These are phyloP conservation scores for Anthophora plumipes DNA, from an alignment of 2,888 invertebrate genomes.

Conservation along the genomic window DNA sequence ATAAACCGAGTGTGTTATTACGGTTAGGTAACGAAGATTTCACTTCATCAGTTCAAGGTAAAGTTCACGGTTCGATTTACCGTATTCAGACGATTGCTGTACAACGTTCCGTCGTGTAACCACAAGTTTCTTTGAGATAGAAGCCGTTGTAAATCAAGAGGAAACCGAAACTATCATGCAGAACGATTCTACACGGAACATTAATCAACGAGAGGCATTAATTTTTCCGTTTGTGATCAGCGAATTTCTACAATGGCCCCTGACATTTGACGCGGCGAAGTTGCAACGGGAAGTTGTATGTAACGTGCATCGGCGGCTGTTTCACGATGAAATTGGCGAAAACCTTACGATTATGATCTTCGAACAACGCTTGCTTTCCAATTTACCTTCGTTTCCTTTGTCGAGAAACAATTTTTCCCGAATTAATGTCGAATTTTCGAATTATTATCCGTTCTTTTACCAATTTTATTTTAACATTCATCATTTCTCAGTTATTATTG, in stretches of 20 bases:
- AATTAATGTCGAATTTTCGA: no score
- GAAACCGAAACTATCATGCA: no score
- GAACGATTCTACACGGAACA: background rate
- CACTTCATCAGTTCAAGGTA: background rate
- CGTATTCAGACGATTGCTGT: background rate
- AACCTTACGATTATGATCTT: background rate
- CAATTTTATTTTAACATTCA: no score
- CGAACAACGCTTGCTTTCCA: background rate
- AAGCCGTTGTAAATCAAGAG: background rate
- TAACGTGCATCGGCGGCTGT: conserved; percentile 2
- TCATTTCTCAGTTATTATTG: no score
- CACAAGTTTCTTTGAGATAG: background rate
- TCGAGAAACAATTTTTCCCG: background rate
- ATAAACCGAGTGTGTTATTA: background rate
- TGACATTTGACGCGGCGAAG: conserved; percentile 33
- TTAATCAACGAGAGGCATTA: conserved; percentile 16
- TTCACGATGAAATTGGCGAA: background rate
- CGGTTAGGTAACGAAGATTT: conserved; percentile 10
- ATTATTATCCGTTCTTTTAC: no score
- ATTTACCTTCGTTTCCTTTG: background rate
- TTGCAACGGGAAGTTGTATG: background rate
- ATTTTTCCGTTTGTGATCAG: conserved; percentile 10
- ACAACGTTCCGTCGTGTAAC: background rate
- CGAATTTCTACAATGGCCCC: conserved; percentile 41
- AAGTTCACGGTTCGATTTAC: conserved; percentile 2